Percentiles rank a stretch among this genome's conserved stretches.
Evolutionary conservation across 2,113 vertebrate genomes (phyloP).

Genomic region (Heterochromis multidens): DNA sequence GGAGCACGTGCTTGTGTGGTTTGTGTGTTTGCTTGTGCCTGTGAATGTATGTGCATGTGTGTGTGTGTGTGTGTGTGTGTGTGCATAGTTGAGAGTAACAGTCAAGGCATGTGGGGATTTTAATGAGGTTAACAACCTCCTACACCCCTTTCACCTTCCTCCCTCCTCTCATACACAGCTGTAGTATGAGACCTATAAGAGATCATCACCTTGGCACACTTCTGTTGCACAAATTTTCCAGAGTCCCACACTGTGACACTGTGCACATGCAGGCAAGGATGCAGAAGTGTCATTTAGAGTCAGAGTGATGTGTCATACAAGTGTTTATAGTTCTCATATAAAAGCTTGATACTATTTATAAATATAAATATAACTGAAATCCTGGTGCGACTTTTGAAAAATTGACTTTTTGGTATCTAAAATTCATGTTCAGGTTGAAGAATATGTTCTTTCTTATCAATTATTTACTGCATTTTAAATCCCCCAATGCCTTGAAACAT

Average conservation of each 20-base stretch:
- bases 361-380: neutral
- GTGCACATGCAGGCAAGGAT: neutral
- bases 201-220: conserved; percentile 33
- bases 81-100: neutral
- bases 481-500: neutral
- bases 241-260: conserved; percentile 6
- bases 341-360: neutral
- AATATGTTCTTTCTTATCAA: neutral
- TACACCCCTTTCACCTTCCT: conserved; percentile 27
- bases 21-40: neutral
- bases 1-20: neutral
- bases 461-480: neutral
- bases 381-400: neutral
- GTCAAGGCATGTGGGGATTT: conserved; percentile 2
- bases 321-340: neutral
- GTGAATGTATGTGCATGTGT: neutral
- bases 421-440: neutral
- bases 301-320: neutral
- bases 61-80: neutral
- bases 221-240: neutral
- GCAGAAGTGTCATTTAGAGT: conserved; percentile 16
- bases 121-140: conserved; percentile 58
- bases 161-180: neutral
- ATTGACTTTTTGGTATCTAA: neutral
- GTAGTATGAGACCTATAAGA: conserved; percentile 20